Base-by-base conservation (phyloP, 2,888 invertebrate species). In the Acleris emargana region DNA sequence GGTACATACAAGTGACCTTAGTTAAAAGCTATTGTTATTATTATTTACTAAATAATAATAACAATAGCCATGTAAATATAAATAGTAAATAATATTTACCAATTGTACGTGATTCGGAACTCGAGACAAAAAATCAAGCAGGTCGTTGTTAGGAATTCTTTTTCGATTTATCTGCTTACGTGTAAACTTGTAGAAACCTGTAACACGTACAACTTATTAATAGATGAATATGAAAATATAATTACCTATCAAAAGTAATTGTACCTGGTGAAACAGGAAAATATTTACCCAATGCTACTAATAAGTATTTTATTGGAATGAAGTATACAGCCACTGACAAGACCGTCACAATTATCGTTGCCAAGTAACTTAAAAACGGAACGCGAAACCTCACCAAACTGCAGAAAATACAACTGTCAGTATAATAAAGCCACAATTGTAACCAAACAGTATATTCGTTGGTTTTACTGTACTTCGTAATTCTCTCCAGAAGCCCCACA, bases 181-280 rank as follows among this genome's bases (percentile, higher is more conserved):
- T 9, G 81, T 82, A 62, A 89, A 91, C 73, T 92, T 92, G 63
- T 89, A 90, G 70, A 91, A 76, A 71, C 91, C 91, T 92, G 82
- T 13, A 83, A 88, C 38, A 3, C 20, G 38, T 9, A 20, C 2
- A 9, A 3, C 7, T 18, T 28, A 25, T 52, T 6, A 45, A 7
- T 13, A 38, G 13, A 38, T 1, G 45, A 20, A 17, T 38, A 9
- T 9, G 1, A 32, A 32, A 38, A 38, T 38, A 4, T n/a, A 32
- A 38, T 4, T 17, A 20, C 43, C 43, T 20, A 57, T 45, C 11
- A 25, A 32, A 32, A 32, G 3, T 32, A 22, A 25, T 43, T 3
- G 57, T 60, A 42, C 18, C 53, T 13, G 38, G 1, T 43, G 45
- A 45, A 17, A 7, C 17, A 38, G 4, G 5, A 18, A n/a, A 17